Base-by-base conservation (phyloP, 2,113 vertebrate genomes). In the Aphelocoma coerulescens region DNA sequence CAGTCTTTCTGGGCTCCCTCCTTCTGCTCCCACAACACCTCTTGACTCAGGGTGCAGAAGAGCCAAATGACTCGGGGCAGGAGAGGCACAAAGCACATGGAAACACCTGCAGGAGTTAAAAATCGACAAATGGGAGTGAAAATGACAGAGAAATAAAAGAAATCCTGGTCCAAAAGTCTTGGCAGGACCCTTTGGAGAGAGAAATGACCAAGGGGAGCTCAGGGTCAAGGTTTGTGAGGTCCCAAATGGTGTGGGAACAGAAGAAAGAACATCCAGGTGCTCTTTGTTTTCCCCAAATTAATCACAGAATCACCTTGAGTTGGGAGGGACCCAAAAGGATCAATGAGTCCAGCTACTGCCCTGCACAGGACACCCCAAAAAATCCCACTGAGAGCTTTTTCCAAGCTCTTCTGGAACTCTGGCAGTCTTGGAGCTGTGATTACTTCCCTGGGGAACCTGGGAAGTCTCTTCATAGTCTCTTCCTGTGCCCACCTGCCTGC, bases 381-480 rank as follows among this genome's bases (percentile, higher is more conserved):
- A 72, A 14, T 17, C 48, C 24, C 58, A 7, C 41, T 8, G 41
- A 35, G 57, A 30, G 35, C 8, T 46, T 63, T 62, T 54, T 35
- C 75, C 66, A 35, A 32, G 43, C 16, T 5, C 30, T 63, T 30
- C 20, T 27, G 46, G 32, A 71, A 7, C n/a, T 46, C 39, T 63
- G 49, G 24, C 13, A 22, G 41, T 10, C 48, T n/a, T 23, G n/a
- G 48, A 13, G 15, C 6, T 0, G 0, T 55, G 65, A 23, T 28
- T 32, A 19, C 15, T 33, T 8, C 39, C 27, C 55, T 46, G 57
- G 48, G 55, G n/a, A 78, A 14, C 8, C 26, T 44, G 37, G 26
- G 14, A 59, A 43, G 13, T 32, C 46, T 32, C 33, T 20, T 54
- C 62, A 16, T 6, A 16, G 10, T 18, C 8, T 48, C 4, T 57